These are phyloP conservation scores for Macrocentrus cingulum DNA, from an alignment of 1,140 invertebrate genomes.

Conservation along the genomic window DNA sequence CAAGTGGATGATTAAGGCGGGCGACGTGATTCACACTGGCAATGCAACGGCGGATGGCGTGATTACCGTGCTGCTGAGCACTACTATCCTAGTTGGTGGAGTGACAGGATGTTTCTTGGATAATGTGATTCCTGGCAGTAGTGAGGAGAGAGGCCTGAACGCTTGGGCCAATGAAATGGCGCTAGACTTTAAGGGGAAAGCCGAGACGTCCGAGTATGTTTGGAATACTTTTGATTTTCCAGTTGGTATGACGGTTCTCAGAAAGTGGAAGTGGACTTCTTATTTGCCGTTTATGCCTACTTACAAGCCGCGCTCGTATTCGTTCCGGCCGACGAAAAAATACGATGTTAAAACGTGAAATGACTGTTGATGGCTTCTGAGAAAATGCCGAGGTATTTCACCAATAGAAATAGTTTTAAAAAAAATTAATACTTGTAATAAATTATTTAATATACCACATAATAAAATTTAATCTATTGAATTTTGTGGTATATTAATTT, in stretches of 20 bases:
- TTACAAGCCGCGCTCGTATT: constrained; percentile 56
- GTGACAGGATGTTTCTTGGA: constrained; percentile 78
- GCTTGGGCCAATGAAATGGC: constrained; percentile 74
- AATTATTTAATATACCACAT: too few species aligned
- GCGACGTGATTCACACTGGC: constrained; percentile 70
- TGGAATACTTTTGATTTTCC: constrained; percentile 75
- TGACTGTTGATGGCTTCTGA: too few species aligned
- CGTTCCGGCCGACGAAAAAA: constrained; percentile 12
- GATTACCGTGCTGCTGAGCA: constrained; percentile 77
- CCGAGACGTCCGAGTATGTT: constrained; percentile 34
- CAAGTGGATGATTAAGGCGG: constrained; percentile 72
- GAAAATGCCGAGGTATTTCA: too few species aligned
- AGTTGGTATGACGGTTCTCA: constrained; percentile 66
- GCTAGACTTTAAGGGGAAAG: constrained; percentile 50
- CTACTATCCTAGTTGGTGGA: constrained; percentile 83
- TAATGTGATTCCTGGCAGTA: constrained; percentile 79
- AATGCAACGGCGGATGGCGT: constrained; percentile 72
- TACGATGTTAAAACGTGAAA: constrained; percentile 9
- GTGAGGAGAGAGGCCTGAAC: constrained; percentile 68
- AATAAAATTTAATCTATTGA: too few species aligned
- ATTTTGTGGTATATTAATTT: too few species aligned
- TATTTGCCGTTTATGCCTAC: constrained; percentile 72
- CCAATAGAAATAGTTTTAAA: too few species aligned
- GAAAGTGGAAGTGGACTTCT: constrained; percentile 68
- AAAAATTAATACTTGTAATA: too few species aligned